A percentile compares a stretch with the other conserved stretches of the same genome.
Conservation (phyloP, 1,140 invertebrate species). For the Pararge aegeria region DNA sequence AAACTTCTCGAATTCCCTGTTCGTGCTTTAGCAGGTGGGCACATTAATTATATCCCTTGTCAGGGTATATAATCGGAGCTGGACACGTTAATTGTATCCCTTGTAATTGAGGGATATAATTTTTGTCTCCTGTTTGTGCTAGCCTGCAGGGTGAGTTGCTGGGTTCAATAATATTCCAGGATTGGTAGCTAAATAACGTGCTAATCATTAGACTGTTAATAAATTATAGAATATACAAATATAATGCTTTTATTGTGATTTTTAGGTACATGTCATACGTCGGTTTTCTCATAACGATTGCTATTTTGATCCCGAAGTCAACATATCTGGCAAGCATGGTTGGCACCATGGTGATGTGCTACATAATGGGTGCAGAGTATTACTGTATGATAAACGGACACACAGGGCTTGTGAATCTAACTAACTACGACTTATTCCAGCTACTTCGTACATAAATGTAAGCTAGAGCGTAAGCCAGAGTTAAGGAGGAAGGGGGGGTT, state of each 20-base stretch:
- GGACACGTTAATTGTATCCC: too few species aligned
- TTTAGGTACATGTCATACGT: constrained; percentile 88
- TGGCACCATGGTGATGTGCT: constrained; percentile 85
- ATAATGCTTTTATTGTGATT: constrained; percentile 8
- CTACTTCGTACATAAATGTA: constrained; percentile 42
- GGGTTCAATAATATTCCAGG: too few species aligned
- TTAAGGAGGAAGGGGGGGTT: too few species aligned
- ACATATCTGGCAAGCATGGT: constrained; percentile 85
- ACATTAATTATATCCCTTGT: too few species aligned
- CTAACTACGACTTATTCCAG: constrained; percentile 56
- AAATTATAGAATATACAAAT: background rate
- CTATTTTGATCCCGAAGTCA: constrained; percentile 89
- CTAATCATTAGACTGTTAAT: too few species aligned
- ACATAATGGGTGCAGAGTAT: constrained; percentile 90
- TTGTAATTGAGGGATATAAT: too few species aligned
- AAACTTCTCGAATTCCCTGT: too few species aligned
- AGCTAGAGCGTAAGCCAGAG: background rate
- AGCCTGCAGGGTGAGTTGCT: too few species aligned
- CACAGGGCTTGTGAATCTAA: constrained; percentile 56
- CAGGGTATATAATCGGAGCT: too few species aligned
- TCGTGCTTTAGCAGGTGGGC: too few species aligned
- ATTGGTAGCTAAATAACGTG: too few species aligned
- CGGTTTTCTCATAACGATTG: constrained; percentile 88
- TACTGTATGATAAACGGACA: constrained; percentile 73
- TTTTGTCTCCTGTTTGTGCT: too few species aligned